A percentile compares a stretch with the other conserved stretches of the same genome.
These are phyloP conservation scores for Margarornis squamiger DNA, from an alignment of 2,797 vertebrate species.

Conservation along the genomic window DNA sequence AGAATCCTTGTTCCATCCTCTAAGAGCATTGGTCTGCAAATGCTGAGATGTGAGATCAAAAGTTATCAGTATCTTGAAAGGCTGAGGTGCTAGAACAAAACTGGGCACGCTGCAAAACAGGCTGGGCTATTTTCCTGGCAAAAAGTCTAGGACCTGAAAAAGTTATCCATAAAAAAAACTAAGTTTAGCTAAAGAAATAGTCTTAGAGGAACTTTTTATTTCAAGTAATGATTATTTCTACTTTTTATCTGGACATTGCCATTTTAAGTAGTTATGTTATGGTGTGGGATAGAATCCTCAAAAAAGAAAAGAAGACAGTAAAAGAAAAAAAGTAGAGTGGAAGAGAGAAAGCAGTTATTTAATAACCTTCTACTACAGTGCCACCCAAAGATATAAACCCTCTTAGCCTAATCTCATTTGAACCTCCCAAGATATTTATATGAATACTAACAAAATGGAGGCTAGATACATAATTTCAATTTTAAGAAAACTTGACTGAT, in stretches of 20 bases:
- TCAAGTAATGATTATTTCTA: neutral
- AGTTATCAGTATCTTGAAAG: neutral
- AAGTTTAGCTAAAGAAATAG: neutral
- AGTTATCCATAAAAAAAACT: neutral
- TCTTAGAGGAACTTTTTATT: neutral
- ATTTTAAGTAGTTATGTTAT: neutral
- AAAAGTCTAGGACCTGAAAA: neutral
- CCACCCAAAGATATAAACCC: neutral
- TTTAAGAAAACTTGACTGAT: neutral
- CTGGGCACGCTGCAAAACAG: neutral
- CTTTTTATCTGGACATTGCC: neutral
- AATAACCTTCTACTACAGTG: neutral
- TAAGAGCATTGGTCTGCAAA: neutral
- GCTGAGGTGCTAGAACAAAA: neutral
- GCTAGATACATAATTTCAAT: neutral
- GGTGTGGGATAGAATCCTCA: neutral
- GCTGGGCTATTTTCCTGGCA: neutral
- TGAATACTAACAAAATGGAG: neutral
- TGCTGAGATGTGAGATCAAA: neutral
- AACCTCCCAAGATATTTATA: neutral
- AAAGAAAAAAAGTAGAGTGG: accelerated
- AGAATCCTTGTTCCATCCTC: neutral
- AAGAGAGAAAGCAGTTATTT: neutral
- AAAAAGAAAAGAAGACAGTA: neutral
- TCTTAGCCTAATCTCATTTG: neutral